A percentile compares a stretch with the other conserved stretches of the same genome.
Conservation (phyloP, 2,888 invertebrate genomes). For the Nomada hirtipes region DNA sequence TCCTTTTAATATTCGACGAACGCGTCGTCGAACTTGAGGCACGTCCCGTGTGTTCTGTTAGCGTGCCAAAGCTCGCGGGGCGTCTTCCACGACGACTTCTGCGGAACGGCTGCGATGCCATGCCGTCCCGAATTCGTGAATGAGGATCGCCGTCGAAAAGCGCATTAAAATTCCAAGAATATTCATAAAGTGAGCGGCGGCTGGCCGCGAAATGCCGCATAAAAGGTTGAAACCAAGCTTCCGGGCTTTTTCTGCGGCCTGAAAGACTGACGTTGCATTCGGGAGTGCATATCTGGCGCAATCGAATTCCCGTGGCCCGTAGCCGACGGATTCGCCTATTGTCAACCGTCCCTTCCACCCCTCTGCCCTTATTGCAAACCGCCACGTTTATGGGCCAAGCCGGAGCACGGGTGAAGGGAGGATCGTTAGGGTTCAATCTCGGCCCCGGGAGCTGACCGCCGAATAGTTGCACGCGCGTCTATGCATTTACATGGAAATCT, state of each 20-base stretch:
- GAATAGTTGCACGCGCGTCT: conserved; percentile 58
- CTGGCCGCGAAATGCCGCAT: conserved; percentile 6
- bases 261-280: conserved; percentile 65
- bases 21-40: conserved; percentile 44
- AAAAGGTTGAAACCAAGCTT: conserved; percentile 42
- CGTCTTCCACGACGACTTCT: background rate
- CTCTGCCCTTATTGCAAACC: conserved; percentile 45
- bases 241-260: conserved; percentile 49
- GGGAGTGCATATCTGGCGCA: conserved; percentile 51
- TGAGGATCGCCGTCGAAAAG: conserved; percentile 53
- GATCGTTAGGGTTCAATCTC: conserved; percentile 59
- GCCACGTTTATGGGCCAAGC: conserved; percentile 57
- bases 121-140: conserved; percentile 43
- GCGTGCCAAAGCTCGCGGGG: conserved; percentile 44
- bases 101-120: background rate
- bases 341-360: conserved; percentile 22
- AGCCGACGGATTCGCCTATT: conserved; percentile 57
- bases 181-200: conserved; percentile 51
- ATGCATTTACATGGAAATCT: conserved; percentile 72
- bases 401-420: conserved; percentile 57
- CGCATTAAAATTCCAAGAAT: conserved; percentile 59
- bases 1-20: conserved; percentile 53
- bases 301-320: conserved; percentile 63
- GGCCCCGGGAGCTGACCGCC: conserved; percentile 54
- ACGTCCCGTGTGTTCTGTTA: conserved; percentile 36